Evolutionary conservation across 2,888 invertebrate genomes (phyloP).

Genomic region (Drosophila histrio): DNA sequence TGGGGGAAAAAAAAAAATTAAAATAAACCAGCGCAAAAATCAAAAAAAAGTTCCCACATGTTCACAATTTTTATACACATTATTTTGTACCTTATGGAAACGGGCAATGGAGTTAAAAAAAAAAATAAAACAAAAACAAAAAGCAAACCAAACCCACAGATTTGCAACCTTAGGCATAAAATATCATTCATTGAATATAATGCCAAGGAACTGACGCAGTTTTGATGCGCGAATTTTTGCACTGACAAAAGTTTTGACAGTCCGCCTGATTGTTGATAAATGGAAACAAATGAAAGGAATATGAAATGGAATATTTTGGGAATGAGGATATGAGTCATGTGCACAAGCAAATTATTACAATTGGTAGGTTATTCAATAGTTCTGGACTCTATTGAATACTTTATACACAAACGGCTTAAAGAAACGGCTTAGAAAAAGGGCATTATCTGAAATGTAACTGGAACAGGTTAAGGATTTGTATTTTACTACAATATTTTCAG

Average conservation of each 20-base stretch:
- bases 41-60: conserved; percentile 78
- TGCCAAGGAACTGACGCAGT: conserved; percentile 46
- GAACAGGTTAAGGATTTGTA: no score
- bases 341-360: not conserved
- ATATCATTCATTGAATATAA: conserved; percentile 76
- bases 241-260: conserved; percentile 48
- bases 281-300: not conserved
- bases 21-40: conserved; percentile 49
- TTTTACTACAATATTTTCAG: no score
- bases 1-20: conserved; percentile 48
- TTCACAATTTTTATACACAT: conserved; percentile 77
- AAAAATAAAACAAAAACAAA: conserved; percentile 16
- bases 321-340: not conserved
- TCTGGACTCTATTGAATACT: no score
- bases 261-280: conserved; percentile 13
- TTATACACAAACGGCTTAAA: no score
- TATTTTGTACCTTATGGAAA: conserved; percentile 61
- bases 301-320: not conserved
- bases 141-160: conserved; percentile 59
- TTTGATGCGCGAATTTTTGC: conserved; percentile 55
- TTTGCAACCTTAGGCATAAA: conserved; percentile 72
- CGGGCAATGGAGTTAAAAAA: conserved; percentile 37
- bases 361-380: not conserved
- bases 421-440: no score
- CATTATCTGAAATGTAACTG: no score